These are phyloP conservation scores for Sebastes taczanowskii DNA, from an alignment of 2,797 vertebrate genomes.

Conservation along the genomic window DNA sequence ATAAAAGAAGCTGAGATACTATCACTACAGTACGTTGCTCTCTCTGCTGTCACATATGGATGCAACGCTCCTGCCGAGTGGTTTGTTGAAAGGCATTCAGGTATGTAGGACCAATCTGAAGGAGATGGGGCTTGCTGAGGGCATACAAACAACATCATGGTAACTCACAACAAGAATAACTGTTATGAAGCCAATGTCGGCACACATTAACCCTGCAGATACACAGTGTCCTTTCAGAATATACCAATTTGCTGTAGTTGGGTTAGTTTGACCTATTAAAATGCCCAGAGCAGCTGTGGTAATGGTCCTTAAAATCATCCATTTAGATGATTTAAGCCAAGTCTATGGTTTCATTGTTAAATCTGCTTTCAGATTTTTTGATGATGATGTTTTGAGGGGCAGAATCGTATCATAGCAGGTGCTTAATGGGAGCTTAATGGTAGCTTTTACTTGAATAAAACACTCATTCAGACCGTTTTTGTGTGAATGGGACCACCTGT, in stretches of 20 bases:
- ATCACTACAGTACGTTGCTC: background rate
- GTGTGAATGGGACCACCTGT: conserved; percentile 57
- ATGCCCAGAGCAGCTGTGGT: background rate
- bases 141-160: background rate
- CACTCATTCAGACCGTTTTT: conserved; percentile 18
- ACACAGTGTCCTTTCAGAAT: conserved; percentile 23
- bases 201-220: conserved; percentile 15
- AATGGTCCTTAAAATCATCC: conserved; percentile 33
- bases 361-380: conserved; percentile 33
- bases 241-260: conserved; percentile 4
- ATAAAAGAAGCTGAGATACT: too few species aligned
- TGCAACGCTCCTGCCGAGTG: background rate
- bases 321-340: conserved; percentile 50
- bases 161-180: background rate
- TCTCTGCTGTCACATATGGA: background rate
- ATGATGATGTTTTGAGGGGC: conserved; percentile 13
- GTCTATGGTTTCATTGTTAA: conserved; percentile 22
- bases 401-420: conserved; percentile 24
- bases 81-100: background rate
- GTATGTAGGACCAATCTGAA: background rate
- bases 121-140: background rate
- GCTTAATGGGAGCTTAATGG: conserved; percentile 58
- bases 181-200: background rate
- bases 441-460: conserved; percentile 62
- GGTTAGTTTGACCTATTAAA: conserved; percentile 29